Base-by-base conservation (phyloP, 2,113 vertebrate genomes). In the Salminus brasiliensis region DNA sequence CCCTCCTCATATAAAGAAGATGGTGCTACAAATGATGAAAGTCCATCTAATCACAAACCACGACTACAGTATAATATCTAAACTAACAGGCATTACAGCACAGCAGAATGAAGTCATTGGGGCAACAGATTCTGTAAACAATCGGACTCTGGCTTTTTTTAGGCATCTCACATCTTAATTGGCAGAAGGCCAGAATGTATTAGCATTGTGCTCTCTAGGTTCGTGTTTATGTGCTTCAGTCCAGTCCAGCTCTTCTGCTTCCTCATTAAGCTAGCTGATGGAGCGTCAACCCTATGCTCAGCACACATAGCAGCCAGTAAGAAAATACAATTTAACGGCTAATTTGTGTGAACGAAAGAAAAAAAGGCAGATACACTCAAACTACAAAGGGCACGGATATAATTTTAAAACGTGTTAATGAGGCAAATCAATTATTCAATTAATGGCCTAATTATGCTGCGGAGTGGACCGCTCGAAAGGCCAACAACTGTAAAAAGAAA, bases 371-470 rank as follows among this genome's bases (percentile, higher is more conserved):
- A 89, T 85, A 84, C 85, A 85, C 88, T 90, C 90, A 84, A 83
- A 80, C 80, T 85, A 78, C 75, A 63, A 80, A 80, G 85, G 83
- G 85, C 84, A 76, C 70, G 82, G 84, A 82, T 89, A 90, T 92
- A 89, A 91, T 92, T 91, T 91, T 87, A 88, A 93, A 92, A 89
- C 84, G 88, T 87, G 84, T 83, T 92, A 91, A 91, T 89, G 87
- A 91, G 89, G 85, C 86, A 87, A 89, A 93, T 92, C 87, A 79
- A 91, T 91, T 92, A 87, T 88, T 88, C 85, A 91, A 91, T 93
- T 88, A 91, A 90, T 86, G 87, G 82, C 81, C 88, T 83, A 74
- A 93, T 92, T 79, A 83, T 87, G 84, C 84, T 36, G 69, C 75
- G 6, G 49, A 81, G 83, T 77, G 85, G 79, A 84, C 71, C 29